A percentile compares a stretch with the other conserved stretches of the same genome.
These are phyloP conservation scores for Ostrea denselamellosa DNA, from an alignment of 1,140 invertebrate genomes.

Conservation along the genomic window DNA sequence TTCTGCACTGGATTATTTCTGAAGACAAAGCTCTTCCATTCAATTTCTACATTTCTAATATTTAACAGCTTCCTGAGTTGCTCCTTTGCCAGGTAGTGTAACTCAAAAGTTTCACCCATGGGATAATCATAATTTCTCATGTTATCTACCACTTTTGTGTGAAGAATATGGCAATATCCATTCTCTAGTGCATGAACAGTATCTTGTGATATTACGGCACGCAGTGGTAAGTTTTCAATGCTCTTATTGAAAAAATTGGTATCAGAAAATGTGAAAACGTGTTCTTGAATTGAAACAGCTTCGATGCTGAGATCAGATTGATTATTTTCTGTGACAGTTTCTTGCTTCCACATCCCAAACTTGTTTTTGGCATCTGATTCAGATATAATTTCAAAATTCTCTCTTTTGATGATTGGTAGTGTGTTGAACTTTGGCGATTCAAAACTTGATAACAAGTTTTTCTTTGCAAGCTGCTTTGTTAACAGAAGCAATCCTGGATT, in stretches of 20 bases:
- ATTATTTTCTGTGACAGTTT: neutral
- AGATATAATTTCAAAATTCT: neutral
- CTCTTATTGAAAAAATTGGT: neutral
- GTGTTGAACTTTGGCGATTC: neutral
- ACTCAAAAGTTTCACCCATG: neutral
- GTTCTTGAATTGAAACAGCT: neutral
- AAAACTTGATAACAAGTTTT: neutral
- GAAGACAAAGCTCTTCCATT: neutral
- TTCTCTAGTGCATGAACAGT: neutral
- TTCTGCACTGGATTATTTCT: neutral
- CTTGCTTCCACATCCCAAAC: neutral
- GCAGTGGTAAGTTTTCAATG: neutral
- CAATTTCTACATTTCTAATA: neutral
- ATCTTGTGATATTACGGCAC: slow-evolving; percentile 7
- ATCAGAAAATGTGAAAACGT: neutral
- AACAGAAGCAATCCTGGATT: neutral
- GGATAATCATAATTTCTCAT: neutral
- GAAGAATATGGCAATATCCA: neutral
- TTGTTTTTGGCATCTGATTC: neutral
- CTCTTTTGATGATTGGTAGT: neutral
- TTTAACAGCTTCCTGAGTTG: neutral
- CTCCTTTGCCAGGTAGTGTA: neutral
- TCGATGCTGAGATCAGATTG: neutral
- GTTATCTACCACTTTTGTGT: neutral
- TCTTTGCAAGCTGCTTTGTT: neutral